Conservation (phyloP, 1,140 invertebrate genomes). For the Atta cephalotes region DNA sequence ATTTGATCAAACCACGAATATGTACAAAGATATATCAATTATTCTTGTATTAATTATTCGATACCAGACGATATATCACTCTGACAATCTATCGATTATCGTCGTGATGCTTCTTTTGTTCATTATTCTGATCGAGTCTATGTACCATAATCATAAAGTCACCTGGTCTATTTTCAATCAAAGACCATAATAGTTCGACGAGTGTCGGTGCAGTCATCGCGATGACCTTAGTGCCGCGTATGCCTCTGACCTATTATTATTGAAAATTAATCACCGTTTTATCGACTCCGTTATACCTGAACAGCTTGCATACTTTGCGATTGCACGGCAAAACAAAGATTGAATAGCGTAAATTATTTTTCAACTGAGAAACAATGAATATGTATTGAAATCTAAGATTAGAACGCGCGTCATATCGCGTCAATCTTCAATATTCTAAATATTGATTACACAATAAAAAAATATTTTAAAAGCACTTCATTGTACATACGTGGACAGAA, state of each 20-base stretch:
- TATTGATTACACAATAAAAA: neutral
- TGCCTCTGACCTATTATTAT: slow-evolving; percentile 61
- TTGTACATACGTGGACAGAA: neutral
- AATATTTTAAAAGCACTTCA: neutral
- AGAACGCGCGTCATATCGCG: neutral
- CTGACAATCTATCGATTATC: neutral
- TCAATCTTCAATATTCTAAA: neutral
- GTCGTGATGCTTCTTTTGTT: slow-evolving; percentile 17
- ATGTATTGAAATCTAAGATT: neutral
- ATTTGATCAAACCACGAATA: neutral
- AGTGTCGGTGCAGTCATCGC: slow-evolving; percentile 64
- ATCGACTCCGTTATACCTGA: slow-evolving; percentile 42
- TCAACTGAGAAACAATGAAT: slow-evolving; percentile 10
- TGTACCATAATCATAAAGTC: slow-evolving; percentile 54
- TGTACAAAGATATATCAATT: neutral
- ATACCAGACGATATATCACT: slow-evolving; percentile 1
- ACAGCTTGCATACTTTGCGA: slow-evolving; percentile 10
- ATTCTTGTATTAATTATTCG: neutral
- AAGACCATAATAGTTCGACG: slow-evolving; percentile 50
- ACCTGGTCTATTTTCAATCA: slow-evolving; percentile 46
- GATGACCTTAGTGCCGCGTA: slow-evolving; percentile 63
- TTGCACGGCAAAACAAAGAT: slow-evolving; percentile 3
- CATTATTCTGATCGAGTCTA: neutral
- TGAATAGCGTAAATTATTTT: neutral
- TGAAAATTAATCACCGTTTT: slow-evolving; percentile 60